These are phyloP conservation scores for Hyles euphorbiae DNA, from an alignment of 1,140 invertebrate genomes.

Conservation along the genomic window DNA sequence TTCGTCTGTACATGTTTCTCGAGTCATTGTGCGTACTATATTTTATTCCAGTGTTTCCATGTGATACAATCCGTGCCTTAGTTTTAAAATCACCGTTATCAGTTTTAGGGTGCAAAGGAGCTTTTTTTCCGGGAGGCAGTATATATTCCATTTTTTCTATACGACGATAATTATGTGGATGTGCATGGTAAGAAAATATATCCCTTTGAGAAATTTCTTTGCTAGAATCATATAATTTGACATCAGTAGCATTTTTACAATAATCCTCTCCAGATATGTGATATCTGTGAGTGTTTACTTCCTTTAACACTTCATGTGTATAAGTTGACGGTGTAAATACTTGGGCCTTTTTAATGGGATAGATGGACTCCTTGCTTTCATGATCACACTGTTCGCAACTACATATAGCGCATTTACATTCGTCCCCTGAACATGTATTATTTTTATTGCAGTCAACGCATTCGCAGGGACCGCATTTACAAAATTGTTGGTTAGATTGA, in stretches of 20 bases:
- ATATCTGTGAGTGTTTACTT: neutral
- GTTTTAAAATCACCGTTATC: no score
- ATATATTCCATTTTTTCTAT: no score
- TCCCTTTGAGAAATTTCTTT: neutral
- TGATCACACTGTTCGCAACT: neutral
- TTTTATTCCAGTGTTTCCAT: no score
- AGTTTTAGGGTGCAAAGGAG: no score
- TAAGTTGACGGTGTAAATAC: conserved; percentile 16
- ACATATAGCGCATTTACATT: neutral
- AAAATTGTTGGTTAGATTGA: neutral
- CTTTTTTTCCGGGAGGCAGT: no score
- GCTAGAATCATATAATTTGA: neutral
- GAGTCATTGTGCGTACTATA: no score
- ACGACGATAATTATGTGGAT: neutral
- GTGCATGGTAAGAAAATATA: neutral
- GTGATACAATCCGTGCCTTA: no score
- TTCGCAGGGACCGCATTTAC: conserved; percentile 12
- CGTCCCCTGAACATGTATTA: neutral
- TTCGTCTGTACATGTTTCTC: no score
- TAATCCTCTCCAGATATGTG: no score
- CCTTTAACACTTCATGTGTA: no score
- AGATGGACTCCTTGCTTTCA: neutral
- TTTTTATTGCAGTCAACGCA: neutral
- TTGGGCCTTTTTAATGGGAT: conserved; percentile 19
- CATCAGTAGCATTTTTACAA: conserved; percentile 3